phyloP scores from a whole-genome alignment of 2,888 invertebrate genomes.

The Halocaridina rubra region DNA sequence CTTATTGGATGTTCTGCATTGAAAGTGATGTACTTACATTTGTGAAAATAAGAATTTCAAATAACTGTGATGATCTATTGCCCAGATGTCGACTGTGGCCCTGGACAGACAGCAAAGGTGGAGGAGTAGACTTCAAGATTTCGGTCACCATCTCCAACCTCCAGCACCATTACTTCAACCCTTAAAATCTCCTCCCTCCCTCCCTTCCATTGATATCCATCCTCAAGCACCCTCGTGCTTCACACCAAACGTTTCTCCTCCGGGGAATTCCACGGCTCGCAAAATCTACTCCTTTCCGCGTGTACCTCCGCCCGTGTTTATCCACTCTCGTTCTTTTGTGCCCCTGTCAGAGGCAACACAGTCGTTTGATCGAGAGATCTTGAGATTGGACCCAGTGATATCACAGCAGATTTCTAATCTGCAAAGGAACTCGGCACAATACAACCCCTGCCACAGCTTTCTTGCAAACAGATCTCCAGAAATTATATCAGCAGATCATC shows the following conservation, averaged over 20 bases:
- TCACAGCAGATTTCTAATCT: neutral
- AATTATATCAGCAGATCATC: neutral
- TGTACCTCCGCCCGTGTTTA: neutral
- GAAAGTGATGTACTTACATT: no score
- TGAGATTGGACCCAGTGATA: neutral
- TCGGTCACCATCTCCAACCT: neutral
- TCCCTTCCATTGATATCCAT: neutral
- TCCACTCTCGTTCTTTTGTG: neutral
- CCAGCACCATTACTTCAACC: neutral
- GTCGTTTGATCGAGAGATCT: neutral
- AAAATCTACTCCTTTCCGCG: neutral
- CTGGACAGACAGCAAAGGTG: constrained; percentile 32
- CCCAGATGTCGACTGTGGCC: constrained; percentile 37
- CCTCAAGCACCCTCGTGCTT: neutral
- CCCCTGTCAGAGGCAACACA: neutral
- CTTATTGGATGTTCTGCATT: no score
- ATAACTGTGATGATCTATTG: neutral
- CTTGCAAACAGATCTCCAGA: neutral
- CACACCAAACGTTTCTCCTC: neutral
- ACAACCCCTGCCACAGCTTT: neutral
- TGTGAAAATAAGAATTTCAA: no score
- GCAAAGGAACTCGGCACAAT: no score
- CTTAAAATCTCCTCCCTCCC: neutral
- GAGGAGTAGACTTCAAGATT: constrained; percentile 30
- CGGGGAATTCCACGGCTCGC: neutral